A percentile compares a stretch with the other conserved stretches of the same genome.
These are phyloP conservation scores for Merluccius polli DNA, from an alignment of 2,797 vertebrate genomes.

Conservation along the genomic window DNA sequence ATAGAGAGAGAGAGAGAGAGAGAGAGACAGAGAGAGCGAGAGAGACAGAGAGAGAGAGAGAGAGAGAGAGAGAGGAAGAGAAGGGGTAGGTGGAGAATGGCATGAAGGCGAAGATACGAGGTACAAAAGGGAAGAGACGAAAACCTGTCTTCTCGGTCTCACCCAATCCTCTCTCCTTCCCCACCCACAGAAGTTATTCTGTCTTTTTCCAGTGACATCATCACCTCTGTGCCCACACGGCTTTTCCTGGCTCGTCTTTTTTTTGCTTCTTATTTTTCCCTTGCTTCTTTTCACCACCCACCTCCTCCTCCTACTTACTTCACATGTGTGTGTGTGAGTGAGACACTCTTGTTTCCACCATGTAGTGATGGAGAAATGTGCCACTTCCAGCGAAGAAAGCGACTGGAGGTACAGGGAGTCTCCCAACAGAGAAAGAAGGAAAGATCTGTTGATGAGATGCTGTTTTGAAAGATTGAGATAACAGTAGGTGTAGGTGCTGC, in stretches of 20 bases:
- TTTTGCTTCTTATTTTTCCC: neutral
- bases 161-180: neutral
- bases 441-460: neutral
- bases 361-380: neutral
- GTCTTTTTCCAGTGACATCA: neutral
- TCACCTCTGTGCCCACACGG: neutral
- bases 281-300: neutral
- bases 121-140: neutral
- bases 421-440: neutral
- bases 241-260: neutral
- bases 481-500: neutral
- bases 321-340: slow-evolving; percentile 6
- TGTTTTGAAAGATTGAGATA: neutral
- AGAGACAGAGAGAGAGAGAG: too few species aligned
- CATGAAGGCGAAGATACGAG: neutral
- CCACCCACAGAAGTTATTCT: neutral
- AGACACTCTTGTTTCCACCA: neutral
- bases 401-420: neutral
- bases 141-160: neutral
- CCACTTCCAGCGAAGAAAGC: too few species aligned
- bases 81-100: neutral
- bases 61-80: neutral
- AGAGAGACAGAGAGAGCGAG: too few species aligned
- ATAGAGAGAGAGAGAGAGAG: neutral
- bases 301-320: slow-evolving; percentile 14